These are phyloP conservation scores for Myanophis thanlyinensis DNA, from an alignment of 2,113 vertebrate genomes.

Conservation along the genomic window DNA sequence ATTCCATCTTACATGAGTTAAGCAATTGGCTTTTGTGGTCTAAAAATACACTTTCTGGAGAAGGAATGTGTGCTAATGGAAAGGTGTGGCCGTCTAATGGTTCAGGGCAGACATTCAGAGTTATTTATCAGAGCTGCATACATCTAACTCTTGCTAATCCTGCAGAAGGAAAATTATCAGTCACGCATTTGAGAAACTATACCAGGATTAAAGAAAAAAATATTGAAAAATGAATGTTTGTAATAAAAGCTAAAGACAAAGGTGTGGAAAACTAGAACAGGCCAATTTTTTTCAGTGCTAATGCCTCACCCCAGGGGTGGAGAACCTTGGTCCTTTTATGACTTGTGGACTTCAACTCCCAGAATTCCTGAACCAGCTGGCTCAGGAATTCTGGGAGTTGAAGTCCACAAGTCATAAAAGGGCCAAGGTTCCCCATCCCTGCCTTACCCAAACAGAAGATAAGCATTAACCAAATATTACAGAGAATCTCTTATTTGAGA, in stretches of 20 bases:
- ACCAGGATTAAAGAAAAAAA: neutral
- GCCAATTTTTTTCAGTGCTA: no score
- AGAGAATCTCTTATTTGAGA: neutral
- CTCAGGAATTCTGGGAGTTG: neutral
- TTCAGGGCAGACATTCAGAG: neutral
- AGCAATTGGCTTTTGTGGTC: constrained; percentile 2
- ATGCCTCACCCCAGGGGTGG: neutral
- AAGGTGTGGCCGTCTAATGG: constrained; percentile 7
- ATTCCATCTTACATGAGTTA: neutral
- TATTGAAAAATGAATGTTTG: neutral
- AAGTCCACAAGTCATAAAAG: neutral
- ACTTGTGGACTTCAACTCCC: neutral
- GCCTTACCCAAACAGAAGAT: neutral
- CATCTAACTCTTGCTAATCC: neutral
- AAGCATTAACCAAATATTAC: neutral
- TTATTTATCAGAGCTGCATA: neutral
- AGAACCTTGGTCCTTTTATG: neutral
- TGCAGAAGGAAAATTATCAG: neutral
- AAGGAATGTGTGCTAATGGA: constrained; percentile 21
- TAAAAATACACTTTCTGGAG: neutral
- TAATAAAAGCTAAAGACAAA: neutral
- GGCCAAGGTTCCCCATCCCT: neutral
- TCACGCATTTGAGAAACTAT: neutral
- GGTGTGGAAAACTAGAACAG: neutral
- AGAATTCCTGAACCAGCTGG: no score